Conservation (phyloP, 2,888 invertebrate genomes). For the Helicoverpa assulta region DNA sequence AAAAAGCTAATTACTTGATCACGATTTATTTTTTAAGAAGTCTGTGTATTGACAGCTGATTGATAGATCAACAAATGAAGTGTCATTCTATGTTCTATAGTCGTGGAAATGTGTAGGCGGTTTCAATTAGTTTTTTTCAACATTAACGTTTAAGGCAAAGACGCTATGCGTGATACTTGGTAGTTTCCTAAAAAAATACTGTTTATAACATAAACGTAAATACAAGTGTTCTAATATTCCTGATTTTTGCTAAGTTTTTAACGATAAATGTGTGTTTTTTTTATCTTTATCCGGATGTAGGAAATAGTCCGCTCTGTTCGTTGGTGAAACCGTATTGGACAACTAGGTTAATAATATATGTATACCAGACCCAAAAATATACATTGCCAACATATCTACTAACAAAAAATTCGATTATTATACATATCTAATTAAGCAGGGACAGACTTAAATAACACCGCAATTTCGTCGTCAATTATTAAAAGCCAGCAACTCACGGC, state of each 20-base stretch:
- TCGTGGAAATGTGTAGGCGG: slow-evolving; percentile 28
- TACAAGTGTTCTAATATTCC: too few relatives aligned
- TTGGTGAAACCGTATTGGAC: too few relatives aligned
- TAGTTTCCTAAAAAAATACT: not conserved
- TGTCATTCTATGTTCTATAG: slow-evolving; percentile 17
- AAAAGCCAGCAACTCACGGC: slow-evolving; percentile 26
- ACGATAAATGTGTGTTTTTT: too few relatives aligned
- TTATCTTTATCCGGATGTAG: too few relatives aligned
- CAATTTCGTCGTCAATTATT: slow-evolving; percentile 34
- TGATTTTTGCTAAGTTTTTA: too few relatives aligned
- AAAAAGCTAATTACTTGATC: slow-evolving; percentile 45
- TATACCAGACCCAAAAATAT: too few relatives aligned
- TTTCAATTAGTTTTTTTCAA: slow-evolving; percentile 18
- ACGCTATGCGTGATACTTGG: not conserved
- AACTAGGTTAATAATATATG: too few relatives aligned
- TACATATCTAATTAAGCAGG: slow-evolving; percentile 12
- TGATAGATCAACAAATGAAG: slow-evolving; percentile 47
- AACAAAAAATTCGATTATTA: not conserved
- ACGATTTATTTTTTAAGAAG: slow-evolving; percentile 39
- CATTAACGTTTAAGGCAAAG: not conserved
- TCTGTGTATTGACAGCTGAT: slow-evolving; percentile 48
- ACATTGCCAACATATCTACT: too few relatives aligned
- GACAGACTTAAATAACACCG: slow-evolving; percentile 15
- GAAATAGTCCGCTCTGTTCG: too few relatives aligned
- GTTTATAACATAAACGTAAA: too few relatives aligned